Evolutionary conservation across 2,888 invertebrate genomes (phyloP).

Genomic region (Philopedon plagiatum): DNA sequence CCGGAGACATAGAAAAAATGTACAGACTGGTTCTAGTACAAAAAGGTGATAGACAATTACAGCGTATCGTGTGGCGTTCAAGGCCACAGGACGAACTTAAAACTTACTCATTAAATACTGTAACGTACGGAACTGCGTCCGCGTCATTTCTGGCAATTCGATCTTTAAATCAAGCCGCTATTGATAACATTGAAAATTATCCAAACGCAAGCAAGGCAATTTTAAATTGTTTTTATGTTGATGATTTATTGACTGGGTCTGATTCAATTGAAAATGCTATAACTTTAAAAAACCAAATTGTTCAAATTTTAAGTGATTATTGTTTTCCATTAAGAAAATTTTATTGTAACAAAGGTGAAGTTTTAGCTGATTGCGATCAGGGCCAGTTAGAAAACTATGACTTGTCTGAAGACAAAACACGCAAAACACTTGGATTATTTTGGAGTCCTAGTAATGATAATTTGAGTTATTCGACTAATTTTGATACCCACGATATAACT

Average conservation of each 20-base stretch:
- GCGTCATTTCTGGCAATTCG: conserved; percentile 17
- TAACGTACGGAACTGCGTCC: conserved; percentile 51
- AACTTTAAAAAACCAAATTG: conserved; percentile 29
- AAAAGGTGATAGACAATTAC: background rate
- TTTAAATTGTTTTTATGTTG: conserved; percentile 53
- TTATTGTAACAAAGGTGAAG: conserved; percentile 29
- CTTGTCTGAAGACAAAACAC: no score
- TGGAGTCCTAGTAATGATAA: no score
- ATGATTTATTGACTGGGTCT: conserved; percentile 49
- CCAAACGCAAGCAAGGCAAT: conserved; percentile 6
- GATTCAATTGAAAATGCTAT: conserved; percentile 27
- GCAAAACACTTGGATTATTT: no score
- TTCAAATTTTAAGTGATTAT: conserved; percentile 15
- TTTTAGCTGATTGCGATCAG: conserved; percentile 31
- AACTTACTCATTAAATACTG: conserved; percentile 28
- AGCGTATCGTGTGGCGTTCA: conserved; percentile 30
- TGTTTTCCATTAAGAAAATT: conserved; percentile 46
- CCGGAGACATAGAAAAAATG: conserved; percentile 39
- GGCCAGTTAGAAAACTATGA: no score
- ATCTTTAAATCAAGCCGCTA: background rate
- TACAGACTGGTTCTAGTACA: background rate
- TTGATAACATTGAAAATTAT: background rate
- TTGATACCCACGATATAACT: background rate
- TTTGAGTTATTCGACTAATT: background rate
- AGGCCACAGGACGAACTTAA: background rate